Conservation (phyloP, 1,140 invertebrate species). For the Tetramorium parvispinum region DNA sequence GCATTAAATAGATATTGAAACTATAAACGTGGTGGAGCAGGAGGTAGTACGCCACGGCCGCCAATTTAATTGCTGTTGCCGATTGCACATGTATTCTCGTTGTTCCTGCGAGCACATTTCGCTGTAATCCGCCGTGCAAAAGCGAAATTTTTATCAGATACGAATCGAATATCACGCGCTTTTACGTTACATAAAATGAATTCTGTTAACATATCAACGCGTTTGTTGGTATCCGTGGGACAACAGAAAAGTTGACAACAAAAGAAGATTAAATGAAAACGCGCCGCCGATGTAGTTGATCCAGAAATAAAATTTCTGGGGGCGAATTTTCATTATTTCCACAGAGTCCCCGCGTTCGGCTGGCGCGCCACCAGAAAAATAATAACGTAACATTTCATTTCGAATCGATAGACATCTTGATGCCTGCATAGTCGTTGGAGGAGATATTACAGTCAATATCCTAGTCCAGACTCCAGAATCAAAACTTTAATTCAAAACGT, state of each 20-base stretch:
- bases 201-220: constrained; percentile 20
- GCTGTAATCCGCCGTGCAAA: constrained; percentile 2
- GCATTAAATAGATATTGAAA: constrained; percentile 58
- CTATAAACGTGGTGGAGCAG: constrained; percentile 8
- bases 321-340: constrained; percentile 70
- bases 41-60: neutral
- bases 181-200: neutral
- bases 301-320: constrained; percentile 59
- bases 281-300: constrained; percentile 1
- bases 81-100: constrained; percentile 9
- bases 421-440: constrained; percentile 42
- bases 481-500: constrained; percentile 12
- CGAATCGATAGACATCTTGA: constrained; percentile 59
- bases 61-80: constrained; percentile 32
- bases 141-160: neutral
- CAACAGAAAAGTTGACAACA: constrained; percentile 5
- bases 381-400: constrained; percentile 75
- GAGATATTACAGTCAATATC: constrained; percentile 58
- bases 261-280: constrained; percentile 10
- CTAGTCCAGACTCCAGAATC: constrained; percentile 21
- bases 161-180: neutral
- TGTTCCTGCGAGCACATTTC: constrained; percentile 18
- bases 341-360: constrained; percentile 38
- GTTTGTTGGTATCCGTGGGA: neutral
- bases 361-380: constrained; percentile 71